A percentile compares a stretch with the other conserved stretches of the same genome.
Evolutionary conservation across 2,797 vertebrate species (phyloP).

Genomic region (Mallotus villosus): DNA sequence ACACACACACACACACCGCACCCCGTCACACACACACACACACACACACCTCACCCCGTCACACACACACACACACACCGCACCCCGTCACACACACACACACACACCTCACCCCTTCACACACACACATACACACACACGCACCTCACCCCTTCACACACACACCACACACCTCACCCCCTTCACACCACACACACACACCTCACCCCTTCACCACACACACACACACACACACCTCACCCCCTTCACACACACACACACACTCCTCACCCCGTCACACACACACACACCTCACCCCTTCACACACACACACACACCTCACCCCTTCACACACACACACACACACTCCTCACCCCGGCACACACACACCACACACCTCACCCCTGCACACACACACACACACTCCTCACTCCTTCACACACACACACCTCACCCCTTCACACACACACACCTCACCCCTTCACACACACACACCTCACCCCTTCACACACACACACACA

Average conservation of each 20-base stretch:
- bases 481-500: not conserved
- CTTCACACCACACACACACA: too few species aligned
- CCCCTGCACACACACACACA: not conserved
- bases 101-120: not conserved
- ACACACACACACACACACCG: not conserved
- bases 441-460: constrained; percentile 30
- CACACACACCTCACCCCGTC: not conserved
- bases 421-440: too few species aligned
- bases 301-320: not conserved
- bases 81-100: not conserved
- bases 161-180: not conserved
- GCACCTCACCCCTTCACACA: not conserved
- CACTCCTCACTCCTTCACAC: constrained; percentile 28
- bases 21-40: too few species aligned
- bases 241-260: too few species aligned
- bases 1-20: not conserved
- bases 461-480: not conserved
- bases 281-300: not conserved
- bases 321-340: too few species aligned
- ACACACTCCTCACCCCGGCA: constrained; percentile 29
- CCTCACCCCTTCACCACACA: too few species aligned
- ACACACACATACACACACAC: too few species aligned
- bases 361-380: constrained; percentile 36
- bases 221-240: not conserved
- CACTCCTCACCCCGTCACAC: too few species aligned